Conservation (phyloP, 2,888 invertebrate species). For the Arenicola marina region DNA sequence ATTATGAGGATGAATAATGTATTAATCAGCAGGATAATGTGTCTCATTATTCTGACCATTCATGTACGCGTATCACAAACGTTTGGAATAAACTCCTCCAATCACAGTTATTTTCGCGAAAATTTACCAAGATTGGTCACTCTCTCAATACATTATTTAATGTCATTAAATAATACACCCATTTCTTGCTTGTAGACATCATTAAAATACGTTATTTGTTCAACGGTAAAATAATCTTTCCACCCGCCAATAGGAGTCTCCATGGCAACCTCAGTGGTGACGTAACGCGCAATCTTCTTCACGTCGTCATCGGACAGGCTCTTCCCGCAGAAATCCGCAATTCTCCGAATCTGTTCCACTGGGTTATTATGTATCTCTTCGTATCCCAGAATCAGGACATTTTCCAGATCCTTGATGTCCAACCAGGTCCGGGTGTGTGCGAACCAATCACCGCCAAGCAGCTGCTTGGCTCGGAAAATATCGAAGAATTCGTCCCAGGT, state of each 20-base stretch:
- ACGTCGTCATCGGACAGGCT: not conserved
- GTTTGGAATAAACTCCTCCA: too few relatives aligned
- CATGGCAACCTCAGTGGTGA: not conserved
- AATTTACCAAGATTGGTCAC: too few relatives aligned
- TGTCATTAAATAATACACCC: too few relatives aligned
- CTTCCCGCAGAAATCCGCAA: not conserved
- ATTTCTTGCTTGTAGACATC: too few relatives aligned
- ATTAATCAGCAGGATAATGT: too few relatives aligned
- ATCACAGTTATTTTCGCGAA: too few relatives aligned
- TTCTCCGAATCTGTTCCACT: not conserved
- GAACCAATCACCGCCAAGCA: slow-evolving; percentile 9
- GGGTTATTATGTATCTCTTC: slow-evolving; percentile 1
- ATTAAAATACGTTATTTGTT: not conserved
- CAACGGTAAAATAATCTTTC: not conserved
- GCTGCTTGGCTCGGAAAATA: not conserved
- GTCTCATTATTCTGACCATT: too few relatives aligned
- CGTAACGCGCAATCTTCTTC: not conserved
- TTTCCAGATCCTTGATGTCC: not conserved
- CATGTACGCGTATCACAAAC: too few relatives aligned
- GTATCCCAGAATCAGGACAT: slow-evolving; percentile 1
- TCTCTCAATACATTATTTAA: too few relatives aligned
- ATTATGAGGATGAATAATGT: too few relatives aligned
- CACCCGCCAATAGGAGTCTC: not conserved
- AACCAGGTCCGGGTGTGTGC: slow-evolving; percentile 3
- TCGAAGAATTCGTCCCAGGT: slow-evolving; percentile 8